Evolutionary conservation across 2,113 vertebrate genomes (phyloP).

Genomic region (Anser cygnoides): DNA sequence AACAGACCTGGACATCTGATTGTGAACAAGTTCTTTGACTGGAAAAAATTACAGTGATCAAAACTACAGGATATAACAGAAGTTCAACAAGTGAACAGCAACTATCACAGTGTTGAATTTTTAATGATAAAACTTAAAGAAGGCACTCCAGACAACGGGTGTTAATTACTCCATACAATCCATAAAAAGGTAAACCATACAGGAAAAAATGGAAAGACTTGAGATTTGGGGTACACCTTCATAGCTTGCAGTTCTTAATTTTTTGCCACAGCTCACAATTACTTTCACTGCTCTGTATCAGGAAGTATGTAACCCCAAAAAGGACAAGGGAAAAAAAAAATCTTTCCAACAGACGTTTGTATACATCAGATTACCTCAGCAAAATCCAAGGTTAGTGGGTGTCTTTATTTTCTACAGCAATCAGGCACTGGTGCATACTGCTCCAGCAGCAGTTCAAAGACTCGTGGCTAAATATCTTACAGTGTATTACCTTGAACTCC

Average conservation of each 20-base stretch:
- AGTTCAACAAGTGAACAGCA: background rate
- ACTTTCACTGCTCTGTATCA: background rate
- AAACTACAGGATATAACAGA: too few species aligned
- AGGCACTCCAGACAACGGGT: background rate
- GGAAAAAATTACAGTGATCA: background rate
- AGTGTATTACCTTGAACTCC: conserved; percentile 90
- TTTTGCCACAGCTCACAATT: background rate
- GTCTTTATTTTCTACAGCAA: background rate
- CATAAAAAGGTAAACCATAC: background rate
- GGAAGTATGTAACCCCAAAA: background rate
- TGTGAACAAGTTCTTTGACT: background rate
- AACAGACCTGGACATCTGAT: too few species aligned
- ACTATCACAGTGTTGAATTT: background rate
- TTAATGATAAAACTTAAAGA: background rate
- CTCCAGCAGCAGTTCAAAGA: background rate
- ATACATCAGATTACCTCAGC: background rate
- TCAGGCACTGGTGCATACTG: background rate
- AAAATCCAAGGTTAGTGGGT: background rate
- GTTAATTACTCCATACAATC: background rate
- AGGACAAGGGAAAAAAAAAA: background rate
- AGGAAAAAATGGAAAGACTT: background rate
- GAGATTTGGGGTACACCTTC: background rate
- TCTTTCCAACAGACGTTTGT: background rate
- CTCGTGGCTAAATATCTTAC: background rate
- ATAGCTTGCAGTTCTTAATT: background rate